Evolutionary conservation across 2,888 invertebrate genomes (phyloP).

Genomic region (Trisateles emortualis): DNA sequence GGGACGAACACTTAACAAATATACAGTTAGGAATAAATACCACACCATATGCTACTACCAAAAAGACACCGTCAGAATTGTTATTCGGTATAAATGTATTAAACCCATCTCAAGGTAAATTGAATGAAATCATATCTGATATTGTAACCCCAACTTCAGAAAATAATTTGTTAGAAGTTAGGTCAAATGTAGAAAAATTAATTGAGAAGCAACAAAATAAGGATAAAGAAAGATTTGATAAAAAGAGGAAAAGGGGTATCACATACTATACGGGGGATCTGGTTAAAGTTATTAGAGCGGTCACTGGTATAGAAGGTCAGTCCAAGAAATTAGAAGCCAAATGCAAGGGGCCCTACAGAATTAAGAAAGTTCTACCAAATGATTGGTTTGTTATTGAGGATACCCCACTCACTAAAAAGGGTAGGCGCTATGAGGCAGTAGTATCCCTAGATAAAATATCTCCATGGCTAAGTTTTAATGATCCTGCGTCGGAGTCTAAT

Average conservation of each 20-base stretch:
- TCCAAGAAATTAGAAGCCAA: constrained; percentile 1
- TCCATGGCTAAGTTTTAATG: constrained; percentile 28
- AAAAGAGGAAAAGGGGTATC: too few species aligned
- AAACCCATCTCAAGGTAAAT: not conserved
- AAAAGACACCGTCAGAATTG: not conserved
- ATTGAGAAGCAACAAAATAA: too few species aligned
- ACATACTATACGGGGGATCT: too few species aligned
- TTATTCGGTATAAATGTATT: not conserved
- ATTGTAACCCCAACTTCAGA: too few species aligned
- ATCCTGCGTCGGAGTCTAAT: too few species aligned
- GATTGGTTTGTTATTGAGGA: constrained; percentile 43
- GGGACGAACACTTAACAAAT: not conserved
- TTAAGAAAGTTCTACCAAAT: constrained; percentile 37
- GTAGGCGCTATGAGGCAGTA: constrained; percentile 30
- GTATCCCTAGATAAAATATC: constrained; percentile 43
- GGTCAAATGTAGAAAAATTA: too few species aligned
- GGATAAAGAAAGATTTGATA: too few species aligned
- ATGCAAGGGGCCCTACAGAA: constrained; percentile 37
- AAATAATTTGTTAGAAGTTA: too few species aligned
- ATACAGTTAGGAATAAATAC: not conserved
- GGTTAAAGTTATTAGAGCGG: not conserved
- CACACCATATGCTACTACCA: not conserved
- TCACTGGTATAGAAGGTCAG: not conserved
- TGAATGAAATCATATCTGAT: not conserved
- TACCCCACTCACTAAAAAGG: constrained; percentile 38